Percentiles rank a stretch among this genome's conserved stretches.
phyloP scores from a whole-genome alignment of 2,797 vertebrate genomes.

The Coendou prehensilis region DNA sequence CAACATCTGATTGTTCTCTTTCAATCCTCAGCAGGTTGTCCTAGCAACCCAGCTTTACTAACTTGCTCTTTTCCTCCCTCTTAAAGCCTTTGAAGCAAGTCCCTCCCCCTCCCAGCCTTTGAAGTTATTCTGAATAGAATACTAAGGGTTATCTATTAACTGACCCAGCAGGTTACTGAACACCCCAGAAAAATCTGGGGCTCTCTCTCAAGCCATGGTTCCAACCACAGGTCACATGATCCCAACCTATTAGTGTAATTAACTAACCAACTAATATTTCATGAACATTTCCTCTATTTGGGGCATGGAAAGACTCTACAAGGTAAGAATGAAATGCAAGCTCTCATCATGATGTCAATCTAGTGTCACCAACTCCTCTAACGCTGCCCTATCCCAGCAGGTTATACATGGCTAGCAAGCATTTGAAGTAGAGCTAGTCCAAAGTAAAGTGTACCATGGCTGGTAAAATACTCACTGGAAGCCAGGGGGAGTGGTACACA shows the following conservation, averaged over 20 bases:
- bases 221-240: neutral
- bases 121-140: conserved; percentile 75
- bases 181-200: neutral
- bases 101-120: conserved; percentile 57
- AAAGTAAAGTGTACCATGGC: neutral
- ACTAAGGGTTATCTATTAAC: conserved; percentile 74
- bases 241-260: neutral
- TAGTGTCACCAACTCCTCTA: neutral
- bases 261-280: neutral
- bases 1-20: conserved; percentile 55
- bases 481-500: neutral
- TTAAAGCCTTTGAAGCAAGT: conserved; percentile 68
- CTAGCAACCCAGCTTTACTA: conserved; percentile 67
- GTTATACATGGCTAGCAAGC: neutral
- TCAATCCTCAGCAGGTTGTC: conserved; percentile 67
- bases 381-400: neutral
- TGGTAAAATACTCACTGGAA: neutral
- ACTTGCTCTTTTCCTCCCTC: conserved; percentile 60
- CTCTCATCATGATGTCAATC: neutral
- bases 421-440: neutral
- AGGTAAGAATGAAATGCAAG: neutral
- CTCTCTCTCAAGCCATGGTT: neutral
- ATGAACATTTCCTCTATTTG: neutral
- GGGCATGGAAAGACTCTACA: neutral
- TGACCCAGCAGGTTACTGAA: conserved; percentile 53